Evolutionary conservation across 2,797 vertebrate genomes (phyloP).

Genomic region (Pteronotus mesoamericanus): DNA sequence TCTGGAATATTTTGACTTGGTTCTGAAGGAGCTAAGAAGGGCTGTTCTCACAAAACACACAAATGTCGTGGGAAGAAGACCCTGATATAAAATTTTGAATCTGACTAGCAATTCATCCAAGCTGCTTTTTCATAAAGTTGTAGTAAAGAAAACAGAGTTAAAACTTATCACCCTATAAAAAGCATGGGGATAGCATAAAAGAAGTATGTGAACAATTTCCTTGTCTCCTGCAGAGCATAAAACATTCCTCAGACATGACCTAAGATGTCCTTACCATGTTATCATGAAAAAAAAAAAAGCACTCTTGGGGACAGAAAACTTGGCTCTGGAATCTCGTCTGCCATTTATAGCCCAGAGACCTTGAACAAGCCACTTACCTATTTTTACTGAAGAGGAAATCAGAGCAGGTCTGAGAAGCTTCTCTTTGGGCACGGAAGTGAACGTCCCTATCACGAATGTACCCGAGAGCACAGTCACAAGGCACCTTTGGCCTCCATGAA

Average conservation of each 20-base stretch:
- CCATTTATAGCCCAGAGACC: neutral
- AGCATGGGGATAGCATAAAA: neutral
- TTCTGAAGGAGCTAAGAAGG: neutral
- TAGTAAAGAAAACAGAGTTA: neutral
- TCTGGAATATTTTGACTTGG: neutral
- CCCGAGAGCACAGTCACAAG: neutral
- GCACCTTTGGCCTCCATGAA: neutral
- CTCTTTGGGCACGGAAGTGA: neutral
- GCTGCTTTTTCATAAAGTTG: neutral
- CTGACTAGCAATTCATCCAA: neutral
- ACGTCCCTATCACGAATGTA: neutral
- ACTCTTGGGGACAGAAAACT: neutral
- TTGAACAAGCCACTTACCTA: neutral
- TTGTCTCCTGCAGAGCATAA: conserved; percentile 5
- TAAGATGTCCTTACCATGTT: conserved; percentile 3
- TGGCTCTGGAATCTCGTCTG: neutral
- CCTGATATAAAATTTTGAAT: neutral
- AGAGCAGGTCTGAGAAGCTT: neutral
- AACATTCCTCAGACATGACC: neutral
- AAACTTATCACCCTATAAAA: neutral
- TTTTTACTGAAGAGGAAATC: neutral
- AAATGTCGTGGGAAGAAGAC: conserved; percentile 65
- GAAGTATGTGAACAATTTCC: conserved; percentile 40
- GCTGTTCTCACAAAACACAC: neutral
- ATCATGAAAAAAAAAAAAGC: neutral